Conservation (phyloP, 2,797 vertebrate species). For the Gadopsis bispinosus region DNA sequence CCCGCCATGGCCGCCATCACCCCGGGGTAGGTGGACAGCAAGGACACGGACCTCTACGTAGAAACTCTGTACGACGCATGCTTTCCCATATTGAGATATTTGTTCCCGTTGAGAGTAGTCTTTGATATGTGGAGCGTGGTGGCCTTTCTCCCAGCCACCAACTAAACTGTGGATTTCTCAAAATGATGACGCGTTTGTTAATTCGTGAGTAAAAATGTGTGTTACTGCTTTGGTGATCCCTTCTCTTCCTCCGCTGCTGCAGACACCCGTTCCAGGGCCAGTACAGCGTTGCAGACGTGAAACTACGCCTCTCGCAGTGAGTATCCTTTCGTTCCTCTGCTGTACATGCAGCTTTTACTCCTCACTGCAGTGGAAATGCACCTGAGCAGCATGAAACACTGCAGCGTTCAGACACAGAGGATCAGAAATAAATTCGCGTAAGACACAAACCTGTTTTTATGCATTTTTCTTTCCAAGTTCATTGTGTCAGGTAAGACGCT, state of each 20-base stretch:
- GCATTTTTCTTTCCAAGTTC: background rate
- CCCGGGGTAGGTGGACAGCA: constrained; percentile 86
- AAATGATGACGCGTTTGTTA: no score
- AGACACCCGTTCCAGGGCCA: constrained; percentile 98
- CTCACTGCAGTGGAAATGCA: background rate
- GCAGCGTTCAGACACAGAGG: background rate
- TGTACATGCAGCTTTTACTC: background rate
- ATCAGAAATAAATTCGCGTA: fast-evolving
- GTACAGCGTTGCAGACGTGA: constrained; percentile 95
- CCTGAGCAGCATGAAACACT: no score
- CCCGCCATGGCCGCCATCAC: constrained; percentile 91
- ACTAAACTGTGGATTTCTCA: no score
- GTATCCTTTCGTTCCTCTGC: constrained; percentile 69
- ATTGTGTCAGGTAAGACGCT: background rate
- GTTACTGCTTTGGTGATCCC: no score
- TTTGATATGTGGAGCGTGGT: no score
- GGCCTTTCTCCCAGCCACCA: no score
- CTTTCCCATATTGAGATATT: no score
- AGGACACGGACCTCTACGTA: background rate
- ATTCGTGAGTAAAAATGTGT: no score
- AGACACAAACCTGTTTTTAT: no score
- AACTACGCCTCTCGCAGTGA: constrained; percentile 96
- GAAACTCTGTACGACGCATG: no score
- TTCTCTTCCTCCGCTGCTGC: constrained; percentile 29
- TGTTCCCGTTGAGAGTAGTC: no score